Evolutionary conservation across 2,888 invertebrate species (phyloP), one percentile per base, ranked within the genome.

Genomic region (Brachyptera putata): DNA sequence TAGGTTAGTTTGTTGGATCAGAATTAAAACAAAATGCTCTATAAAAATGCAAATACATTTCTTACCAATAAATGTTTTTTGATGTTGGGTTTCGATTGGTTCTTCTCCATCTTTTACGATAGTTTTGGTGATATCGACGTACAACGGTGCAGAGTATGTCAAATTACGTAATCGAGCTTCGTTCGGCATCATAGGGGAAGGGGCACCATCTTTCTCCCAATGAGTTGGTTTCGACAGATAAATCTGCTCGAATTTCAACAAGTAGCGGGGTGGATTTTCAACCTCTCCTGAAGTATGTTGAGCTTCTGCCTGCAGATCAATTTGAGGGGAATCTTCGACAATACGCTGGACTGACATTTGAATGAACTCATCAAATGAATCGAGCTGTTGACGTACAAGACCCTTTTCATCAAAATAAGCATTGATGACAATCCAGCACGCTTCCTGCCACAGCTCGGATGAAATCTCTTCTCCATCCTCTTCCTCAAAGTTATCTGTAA

Each of bases 401-500:
- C 99, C 99, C 77, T 99, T 99, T 75, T 99, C 99, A 73, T 99
- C 99, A 73, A 99, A 99, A 76, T 99, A 99, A 0, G 99, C 95
- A 73, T 97, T 97, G 72, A 99, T 99, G 63, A 99, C 98, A 72
- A 99, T 97, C 99, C 99, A 99, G 72, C 99, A 99, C 46, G 99
- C 99, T 80, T 98, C 98, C 76, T 99, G 98, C 99, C 99, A 99
- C 66, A 98, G 79, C 73, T 99, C 98, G 4, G 95, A 89, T 30
- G 95, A 94, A 70, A 99, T 96, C 78, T 99, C 98, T 75, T 95
- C 96, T 11, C 86, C 85, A 73, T 92, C 92, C 70, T 91, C 91
- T 71, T 93, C 92, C 66, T 91, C 92, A 74, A 83, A 89, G 58
- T 74, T 67, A 64, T 77, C 77, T 77, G 53, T 9, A 66, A n/a